Evolutionary conservation across 1,140 invertebrate species (phyloP), one percentile per base, ranked within the genome.

Genomic region (Stenopsyche tienmushanensis): DNA sequence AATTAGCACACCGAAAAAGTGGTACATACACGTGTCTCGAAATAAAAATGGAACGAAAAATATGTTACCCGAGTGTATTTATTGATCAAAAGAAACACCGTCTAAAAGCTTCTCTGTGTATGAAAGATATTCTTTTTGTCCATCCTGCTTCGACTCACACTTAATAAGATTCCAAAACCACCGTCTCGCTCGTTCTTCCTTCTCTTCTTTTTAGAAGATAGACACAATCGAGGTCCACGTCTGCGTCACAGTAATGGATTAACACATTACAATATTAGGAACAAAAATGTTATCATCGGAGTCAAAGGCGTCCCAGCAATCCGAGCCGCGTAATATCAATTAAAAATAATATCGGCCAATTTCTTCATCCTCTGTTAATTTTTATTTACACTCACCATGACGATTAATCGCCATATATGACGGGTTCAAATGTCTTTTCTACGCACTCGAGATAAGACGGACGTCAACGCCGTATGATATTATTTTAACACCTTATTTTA

Each of bases 231-330:
- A 26, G 39, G 23, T 47, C 53, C 52, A 41, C 58, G 63, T 65
- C 63, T 25, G 63, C 17, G 63, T 65, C 63, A 45, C 52, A 23
- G 53, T 65, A 65, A 65, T 65, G 63, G 63, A 65, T 65, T 65
- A 65, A 65, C 63, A 65, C 63, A 65, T 65, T 65, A 65, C 57
- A 29, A 60, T 60, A 60, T 60, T 60, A 47, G 25, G 41, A 41
- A 60, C 44, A 47, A 34, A 34, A 34, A 34, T 34, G 5, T 34
- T 34, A 34, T 34, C 29, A 34, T 13, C 13, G n/a, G n/a, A n/a
- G n/a, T n/a, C n/a, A n/a, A n/a, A n/a, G n/a, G n/a, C n/a, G n/a
- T n/a, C n/a, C n/a, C n/a, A n/a, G n/a, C n/a, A n/a, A n/a, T n/a
- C n/a, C n/a, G n/a, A n/a, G n/a, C n/a, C n/a, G n/a, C n/a, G n/a